Evolutionary conservation across 2,113 vertebrate genomes (phyloP).

Genomic region (Gobiocypris rarus): DNA sequence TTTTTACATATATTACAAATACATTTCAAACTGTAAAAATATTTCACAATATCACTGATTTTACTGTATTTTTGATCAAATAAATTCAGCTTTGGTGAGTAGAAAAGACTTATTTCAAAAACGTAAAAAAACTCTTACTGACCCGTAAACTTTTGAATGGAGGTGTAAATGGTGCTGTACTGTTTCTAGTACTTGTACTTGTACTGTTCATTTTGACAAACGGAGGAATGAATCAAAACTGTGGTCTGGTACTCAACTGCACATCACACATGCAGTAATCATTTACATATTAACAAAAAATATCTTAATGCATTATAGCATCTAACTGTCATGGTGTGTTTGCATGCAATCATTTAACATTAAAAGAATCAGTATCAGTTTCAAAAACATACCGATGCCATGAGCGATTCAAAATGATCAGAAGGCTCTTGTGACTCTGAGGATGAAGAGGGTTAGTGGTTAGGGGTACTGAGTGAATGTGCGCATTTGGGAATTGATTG

Average conservation of each 20-base stretch:
- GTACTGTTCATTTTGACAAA: background rate
- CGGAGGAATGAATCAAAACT: background rate
- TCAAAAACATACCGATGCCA: background rate
- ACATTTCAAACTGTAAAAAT: background rate
- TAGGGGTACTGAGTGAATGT: constrained; percentile 20
- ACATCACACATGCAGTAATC: background rate
- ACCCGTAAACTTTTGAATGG: background rate
- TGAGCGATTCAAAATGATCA: background rate
- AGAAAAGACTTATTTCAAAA: background rate
- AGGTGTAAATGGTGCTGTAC: background rate
- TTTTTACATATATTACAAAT: background rate
- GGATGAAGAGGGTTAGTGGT: constrained; percentile 18
- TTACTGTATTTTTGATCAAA: background rate
- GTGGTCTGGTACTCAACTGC: background rate
- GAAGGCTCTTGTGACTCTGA: background rate
- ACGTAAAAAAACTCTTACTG: background rate
- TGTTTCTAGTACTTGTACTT: background rate
- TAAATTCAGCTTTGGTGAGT: background rate
- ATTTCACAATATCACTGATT: background rate
- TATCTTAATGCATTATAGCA: background rate
- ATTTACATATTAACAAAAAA: background rate
- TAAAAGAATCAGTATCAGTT: background rate
- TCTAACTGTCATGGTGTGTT: background rate
- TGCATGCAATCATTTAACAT: constrained; percentile 1
- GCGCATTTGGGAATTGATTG: constrained; percentile 41